Percentiles rank a stretch among this genome's conserved stretches.
Conservation (phyloP, 2,888 invertebrate species). For the Thera britannica region DNA sequence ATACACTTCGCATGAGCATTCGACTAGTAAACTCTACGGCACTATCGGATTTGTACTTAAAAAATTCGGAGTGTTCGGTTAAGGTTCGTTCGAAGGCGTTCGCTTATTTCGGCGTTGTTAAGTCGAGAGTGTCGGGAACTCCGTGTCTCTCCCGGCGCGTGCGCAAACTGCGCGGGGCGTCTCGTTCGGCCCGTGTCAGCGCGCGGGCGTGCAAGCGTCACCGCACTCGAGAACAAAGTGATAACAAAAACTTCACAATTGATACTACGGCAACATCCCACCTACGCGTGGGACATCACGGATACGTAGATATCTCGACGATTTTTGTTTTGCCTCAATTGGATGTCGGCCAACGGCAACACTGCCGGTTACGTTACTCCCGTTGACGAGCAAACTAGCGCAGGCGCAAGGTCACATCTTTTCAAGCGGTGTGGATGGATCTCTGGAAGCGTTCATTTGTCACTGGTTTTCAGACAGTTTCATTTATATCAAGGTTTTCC, state of each 20-base stretch:
- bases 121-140: slow-evolving; percentile 63
- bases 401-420: slow-evolving; percentile 58
- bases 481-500: slow-evolving; percentile 1
- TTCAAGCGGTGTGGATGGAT: slow-evolving; percentile 45
- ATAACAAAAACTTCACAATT: slow-evolving; percentile 76
- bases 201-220: slow-evolving; percentile 70
- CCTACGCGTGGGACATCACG: slow-evolving; percentile 55
- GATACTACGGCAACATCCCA: slow-evolving; percentile 59
- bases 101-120: slow-evolving; percentile 64
- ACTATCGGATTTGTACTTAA: slow-evolving; percentile 53
- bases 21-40: slow-evolving; percentile 45
- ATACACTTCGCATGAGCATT: slow-evolving; percentile 45
- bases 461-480: not conserved
- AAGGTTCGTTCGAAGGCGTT: slow-evolving; percentile 75
- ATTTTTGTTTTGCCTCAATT: slow-evolving; percentile 66
- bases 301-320: slow-evolving; percentile 56
- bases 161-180: slow-evolving; percentile 57
- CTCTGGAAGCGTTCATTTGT: slow-evolving; percentile 1
- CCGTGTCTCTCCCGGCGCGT: slow-evolving; percentile 68
- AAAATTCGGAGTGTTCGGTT: slow-evolving; percentile 54
- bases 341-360: slow-evolving; percentile 64
- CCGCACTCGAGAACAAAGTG: slow-evolving; percentile 68
- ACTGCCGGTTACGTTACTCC: slow-evolving; percentile 55
- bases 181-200: slow-evolving; percentile 58
- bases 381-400: slow-evolving; percentile 60